Evolutionary conservation across 1,140 invertebrate genomes (phyloP).

Genomic region (Camponotus vicinus): DNA sequence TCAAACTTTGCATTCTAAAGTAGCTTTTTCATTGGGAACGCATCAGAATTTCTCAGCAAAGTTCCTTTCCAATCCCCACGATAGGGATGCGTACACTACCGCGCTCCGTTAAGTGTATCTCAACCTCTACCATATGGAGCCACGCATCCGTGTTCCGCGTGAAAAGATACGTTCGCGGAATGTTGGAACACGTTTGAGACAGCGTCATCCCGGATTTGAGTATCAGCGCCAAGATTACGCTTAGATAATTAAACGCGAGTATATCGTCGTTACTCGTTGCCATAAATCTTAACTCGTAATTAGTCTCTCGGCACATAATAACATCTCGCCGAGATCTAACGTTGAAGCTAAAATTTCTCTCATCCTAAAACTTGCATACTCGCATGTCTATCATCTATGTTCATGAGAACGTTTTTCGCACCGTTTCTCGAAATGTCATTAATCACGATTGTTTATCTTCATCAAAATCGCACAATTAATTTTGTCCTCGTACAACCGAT

Average conservation of each 20-base stretch:
- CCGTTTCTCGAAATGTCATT: slow-evolving; percentile 4
- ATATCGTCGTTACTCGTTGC: slow-evolving; percentile 53
- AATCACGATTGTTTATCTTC: slow-evolving; percentile 35
- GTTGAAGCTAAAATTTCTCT: slow-evolving; percentile 50
- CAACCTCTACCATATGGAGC: slow-evolving; percentile 56
- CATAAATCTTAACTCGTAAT: slow-evolving; percentile 63
- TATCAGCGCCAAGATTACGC: slow-evolving; percentile 56
- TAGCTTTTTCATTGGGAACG: slow-evolving; percentile 17
- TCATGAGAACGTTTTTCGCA: slow-evolving; percentile 23
- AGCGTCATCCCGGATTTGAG: slow-evolving; percentile 54
- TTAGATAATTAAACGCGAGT: slow-evolving; percentile 61
- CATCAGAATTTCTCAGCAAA: slow-evolving; percentile 35
- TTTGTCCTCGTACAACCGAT: neutral
- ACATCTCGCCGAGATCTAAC: slow-evolving; percentile 36
- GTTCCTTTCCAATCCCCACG: neutral
- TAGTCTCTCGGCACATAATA: slow-evolving; percentile 59
- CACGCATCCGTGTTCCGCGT: slow-evolving; percentile 52
- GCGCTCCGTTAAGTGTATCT: slow-evolving; percentile 38
- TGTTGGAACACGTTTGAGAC: slow-evolving; percentile 48
- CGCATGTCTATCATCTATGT: slow-evolving; percentile 5
- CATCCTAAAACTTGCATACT: slow-evolving; percentile 31
- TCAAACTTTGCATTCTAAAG: slow-evolving; percentile 1
- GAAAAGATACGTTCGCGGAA: slow-evolving; percentile 54
- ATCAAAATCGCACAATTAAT: slow-evolving; percentile 24
- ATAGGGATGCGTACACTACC: neutral